Conservation (phyloP, 2,888 invertebrate genomes). For the Ectemnius cavifrons region DNA sequence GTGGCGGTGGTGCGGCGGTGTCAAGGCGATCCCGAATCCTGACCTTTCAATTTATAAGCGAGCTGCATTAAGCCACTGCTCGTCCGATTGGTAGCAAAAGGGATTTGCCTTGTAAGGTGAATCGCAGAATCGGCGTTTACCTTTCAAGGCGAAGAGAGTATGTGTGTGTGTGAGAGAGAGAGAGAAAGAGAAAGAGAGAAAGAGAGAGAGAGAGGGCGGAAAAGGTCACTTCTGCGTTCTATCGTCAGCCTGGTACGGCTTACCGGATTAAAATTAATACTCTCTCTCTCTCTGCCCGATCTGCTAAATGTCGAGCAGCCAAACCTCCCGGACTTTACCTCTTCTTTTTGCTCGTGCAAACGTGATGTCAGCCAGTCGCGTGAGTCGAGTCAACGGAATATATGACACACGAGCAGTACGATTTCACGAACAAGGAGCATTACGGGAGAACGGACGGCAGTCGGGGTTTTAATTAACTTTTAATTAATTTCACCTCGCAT, state of each 20-base stretch:
- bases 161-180: too few relatives aligned
- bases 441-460: conserved; percentile 13
- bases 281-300: neutral
- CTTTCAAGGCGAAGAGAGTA: too few relatives aligned
- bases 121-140: conserved; percentile 1
- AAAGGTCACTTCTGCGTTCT: conserved; percentile 25
- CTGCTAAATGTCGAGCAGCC: conserved; percentile 23
- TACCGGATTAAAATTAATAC: conserved; percentile 44
- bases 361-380: neutral
- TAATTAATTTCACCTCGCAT: conserved; percentile 50
- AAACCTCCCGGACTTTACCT: neutral
- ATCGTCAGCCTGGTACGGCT: conserved; percentile 17
- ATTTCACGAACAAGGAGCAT: conserved; percentile 11
- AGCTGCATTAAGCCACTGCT: neutral
- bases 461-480: conserved; percentile 54
- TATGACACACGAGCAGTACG: neutral
- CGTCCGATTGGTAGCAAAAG: neutral
- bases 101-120: neutral
- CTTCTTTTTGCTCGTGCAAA: neutral
- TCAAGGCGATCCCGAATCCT: neutral
- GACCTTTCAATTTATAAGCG: conserved; percentile 5
- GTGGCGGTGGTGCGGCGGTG: neutral
- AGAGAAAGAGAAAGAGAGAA: too few relatives aligned
- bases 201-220: neutral
- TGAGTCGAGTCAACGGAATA: conserved; percentile 1